phyloP scores from a whole-genome alignment of 1,140 invertebrate species.

The Euglossa dilemma region DNA sequence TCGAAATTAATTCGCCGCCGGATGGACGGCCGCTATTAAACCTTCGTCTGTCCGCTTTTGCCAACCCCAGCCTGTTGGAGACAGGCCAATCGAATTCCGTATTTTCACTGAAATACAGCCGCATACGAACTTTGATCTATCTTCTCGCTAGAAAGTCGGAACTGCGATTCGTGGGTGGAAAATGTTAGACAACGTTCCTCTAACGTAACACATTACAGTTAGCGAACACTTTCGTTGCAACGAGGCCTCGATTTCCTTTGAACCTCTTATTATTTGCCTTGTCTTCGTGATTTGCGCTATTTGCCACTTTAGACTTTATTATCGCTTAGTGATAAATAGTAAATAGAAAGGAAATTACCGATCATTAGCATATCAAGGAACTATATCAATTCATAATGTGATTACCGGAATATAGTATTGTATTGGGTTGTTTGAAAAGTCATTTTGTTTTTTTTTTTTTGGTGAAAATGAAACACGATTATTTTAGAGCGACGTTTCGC shows the following conservation, averaged over 20 bases:
- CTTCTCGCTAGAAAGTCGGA: not conserved
- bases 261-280: not conserved
- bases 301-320: too few relatives aligned
- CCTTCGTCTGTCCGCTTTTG: not conserved
- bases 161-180: not conserved
- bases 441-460: too few relatives aligned
- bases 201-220: not conserved
- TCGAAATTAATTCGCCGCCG: conserved; percentile 29
- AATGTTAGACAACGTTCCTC: not conserved
- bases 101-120: not conserved
- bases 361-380: too few relatives aligned
- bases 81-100: conserved; percentile 31
- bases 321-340: too few relatives aligned
- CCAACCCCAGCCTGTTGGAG: not conserved
- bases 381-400: too few relatives aligned
- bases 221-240: not conserved
- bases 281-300: not conserved
- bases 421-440: too few relatives aligned
- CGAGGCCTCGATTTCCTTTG: not conserved
- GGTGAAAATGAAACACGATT: too few relatives aligned
- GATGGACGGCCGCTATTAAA: conserved; percentile 14
- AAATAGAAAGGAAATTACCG: too few relatives aligned
- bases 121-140: not conserved
- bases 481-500: too few relatives aligned
- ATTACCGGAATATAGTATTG: too few relatives aligned